Base-by-base conservation (phyloP, 2,797 vertebrate genomes). In the Triplophysa yarkandensis region DNA sequence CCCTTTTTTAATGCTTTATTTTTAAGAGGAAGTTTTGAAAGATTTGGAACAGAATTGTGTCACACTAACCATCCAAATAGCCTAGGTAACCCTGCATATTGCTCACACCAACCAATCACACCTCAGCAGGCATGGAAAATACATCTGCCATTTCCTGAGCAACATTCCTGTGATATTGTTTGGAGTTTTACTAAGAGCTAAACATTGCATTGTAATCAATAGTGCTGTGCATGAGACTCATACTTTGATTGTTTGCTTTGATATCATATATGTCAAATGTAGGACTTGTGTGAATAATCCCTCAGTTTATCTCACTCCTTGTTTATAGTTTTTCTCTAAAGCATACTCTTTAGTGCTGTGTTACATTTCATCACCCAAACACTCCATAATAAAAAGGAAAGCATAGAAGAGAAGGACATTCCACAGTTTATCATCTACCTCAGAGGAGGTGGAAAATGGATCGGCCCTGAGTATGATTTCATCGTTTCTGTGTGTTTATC, bases 151-250 rank as follows among this genome's bases (percentile, higher is more conserved):
- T 61, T 69, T 79, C 73, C 77, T 79, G 60, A 60, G 28, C 50
- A 78, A 79, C 70, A 76, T 77, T 69, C 72, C 77, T 44, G 8
- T 68, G 64, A 77, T 81, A 81, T 81, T 81, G 73, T 81, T 78
- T 78, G 27, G 44, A 8, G 34, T 68, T 76, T 64, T 63, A 73
- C 27, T 57, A 46, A 1, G 6, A 25, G 14, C 6, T 7, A 39
- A 74, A 16, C 28, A 19, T 11, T 10, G 25, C 61, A 36, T 58
- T 46, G 27, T 6, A 34, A 30, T 28, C n/a, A 28, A 27, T 58
- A 63, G 46, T 54, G 58, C 30, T 44, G 25, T 2, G 27, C 6
- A 13, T 71, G 68, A 44, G 61, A 64, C n/a, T n/a, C n/a, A n/a
- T n/a, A n/a, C n/a, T n/a, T n/a, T n/a, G n/a, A n/a, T n/a, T n/a